Percentiles rank a stretch among this genome's conserved stretches.
phyloP scores from a whole-genome alignment of 2,888 invertebrate species.

The Temnothorax rugatulus region DNA sequence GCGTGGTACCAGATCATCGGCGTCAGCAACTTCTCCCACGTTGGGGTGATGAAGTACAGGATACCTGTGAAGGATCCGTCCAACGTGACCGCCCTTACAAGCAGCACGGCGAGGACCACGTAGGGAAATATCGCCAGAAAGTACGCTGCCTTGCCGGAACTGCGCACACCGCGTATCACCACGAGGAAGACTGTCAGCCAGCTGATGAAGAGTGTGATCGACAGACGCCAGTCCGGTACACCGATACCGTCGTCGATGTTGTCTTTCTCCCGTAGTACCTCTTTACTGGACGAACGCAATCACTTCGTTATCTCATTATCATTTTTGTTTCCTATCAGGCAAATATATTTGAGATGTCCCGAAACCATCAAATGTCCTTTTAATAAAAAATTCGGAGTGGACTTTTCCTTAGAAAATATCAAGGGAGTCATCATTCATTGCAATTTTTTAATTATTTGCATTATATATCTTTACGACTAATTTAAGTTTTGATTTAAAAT shows the following conservation, averaged over 20 bases:
- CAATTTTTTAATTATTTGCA: background rate
- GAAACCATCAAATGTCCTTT: background rate
- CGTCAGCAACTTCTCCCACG: constrained; percentile 89
- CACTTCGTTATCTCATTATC: background rate
- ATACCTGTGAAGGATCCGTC: constrained; percentile 89
- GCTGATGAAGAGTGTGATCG: constrained; percentile 87
- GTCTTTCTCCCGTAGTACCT: constrained; percentile 86
- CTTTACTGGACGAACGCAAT: constrained; percentile 36
- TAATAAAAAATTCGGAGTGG: background rate
- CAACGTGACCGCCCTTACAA: constrained; percentile 88
- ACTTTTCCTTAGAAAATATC: background rate
- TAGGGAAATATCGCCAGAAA: constrained; percentile 91
- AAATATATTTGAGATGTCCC: background rate
- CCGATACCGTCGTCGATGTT: constrained; percentile 88
- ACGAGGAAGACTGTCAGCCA: constrained; percentile 87
- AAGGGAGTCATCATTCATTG: background rate
- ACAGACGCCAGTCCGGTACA: constrained; percentile 87
- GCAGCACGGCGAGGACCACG: constrained; percentile 88
- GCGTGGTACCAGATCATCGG: constrained; percentile 89
- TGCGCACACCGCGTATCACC: constrained; percentile 88
- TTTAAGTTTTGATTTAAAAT: background rate
- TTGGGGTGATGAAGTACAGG: constrained; percentile 89
- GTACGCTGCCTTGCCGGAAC: constrained; percentile 90
- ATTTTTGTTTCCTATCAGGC: background rate
- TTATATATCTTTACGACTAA: background rate